Evolutionary conservation across 2,888 invertebrate genomes (phyloP), one percentile per base, ranked within the genome.

Genomic region (Trissoscelio sp.): DNA sequence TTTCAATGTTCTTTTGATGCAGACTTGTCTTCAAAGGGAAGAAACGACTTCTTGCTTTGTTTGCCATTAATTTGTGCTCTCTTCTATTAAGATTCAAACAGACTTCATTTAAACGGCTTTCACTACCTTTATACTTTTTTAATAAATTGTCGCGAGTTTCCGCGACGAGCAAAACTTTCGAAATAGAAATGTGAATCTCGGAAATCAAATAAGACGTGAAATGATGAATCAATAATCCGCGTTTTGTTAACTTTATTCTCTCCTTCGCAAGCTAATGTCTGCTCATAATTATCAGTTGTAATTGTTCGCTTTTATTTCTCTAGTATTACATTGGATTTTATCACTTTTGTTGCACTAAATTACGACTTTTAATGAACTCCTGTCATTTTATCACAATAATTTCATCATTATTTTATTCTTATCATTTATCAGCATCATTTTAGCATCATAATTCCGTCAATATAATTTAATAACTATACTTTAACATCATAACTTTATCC

Each of bases 1-100:
- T 74, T 66, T 74, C 74, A 64, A 57, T 66, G 74, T 74, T 74
- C 74, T 74, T 74, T 74, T 74, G 53, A 57, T 64, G 55, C 55
- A n/a, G 53, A 58, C 22, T 51, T 53, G n/a, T 74, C 58, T 66
- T 74, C 74, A 74, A 66, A 67, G 67, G 20, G 51, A 24, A 39
- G 20, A 14, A 51, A 58, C 67, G 67, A 58, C 75, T 74, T 75
- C 57, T 58, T 18, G 67, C 58, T 58, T 67, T 75, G 73, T 55
- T 64, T 67, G 75, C 55, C 57, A 58, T 75, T 67, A 66, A 66
- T 75, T 75, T 67, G 75, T 67, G 75, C 58, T 75, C 42, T 64
- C 31, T 66, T 48, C 39, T 53, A 44, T 75, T 53, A 37, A 60
- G 31, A 75, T 64, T 66, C 66, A 66, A 66, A 24, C 34, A 48